Base-by-base conservation (phyloP, 2,113 vertebrate species). In the Lampris incognitus region DNA sequence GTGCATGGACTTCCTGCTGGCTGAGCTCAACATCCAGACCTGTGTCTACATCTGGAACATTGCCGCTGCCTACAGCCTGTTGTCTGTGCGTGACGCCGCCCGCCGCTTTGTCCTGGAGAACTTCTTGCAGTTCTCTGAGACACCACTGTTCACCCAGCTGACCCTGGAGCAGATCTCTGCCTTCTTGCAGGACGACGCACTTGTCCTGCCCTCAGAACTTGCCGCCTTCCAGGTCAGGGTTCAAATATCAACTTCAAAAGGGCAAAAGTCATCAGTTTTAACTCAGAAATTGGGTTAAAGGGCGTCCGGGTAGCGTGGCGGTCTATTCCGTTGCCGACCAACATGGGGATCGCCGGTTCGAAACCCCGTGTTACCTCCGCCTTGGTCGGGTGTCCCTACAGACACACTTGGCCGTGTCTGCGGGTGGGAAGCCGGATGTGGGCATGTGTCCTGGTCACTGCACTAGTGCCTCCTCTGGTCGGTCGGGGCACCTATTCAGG, bases 41-140 rank as follows among this genome's bases (percentile, higher is more conserved):
- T 96, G 96, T 37, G 91, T 95, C 55, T 96, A 96, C 78, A 85
- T 96, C 4, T 93, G 95, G 90, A 96, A 96, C 88, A 94, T 96
- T 52, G 94, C 93, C 0, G 85, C 89, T 0, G 94, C 94, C n/a
- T 96, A 95, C 5, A 68, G 92, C 51, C 93, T 96, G 84, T 50
- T 50, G 61, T 86, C 71, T 0, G 93, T 94, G 42, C 92, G 93
- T 4, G 93, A 94, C 0, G 89, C 94, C 6, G 91, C 95, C 0
- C 84, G 87, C 9, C 92, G 88, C 59, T 96, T 93, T 73, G 92
- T 96, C 71, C 92, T 92, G 83, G 95, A 95, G 64, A 95, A 95
- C 87, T 96, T 96, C 41, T 70, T 91, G 59, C 93, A 94, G 82
- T 96, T 96, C 56, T 85, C 95, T 0, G 92, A 95, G 9, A 95